phyloP scores from a whole-genome alignment of 2,113 vertebrate genomes.

The Burhinus bistriatus region DNA sequence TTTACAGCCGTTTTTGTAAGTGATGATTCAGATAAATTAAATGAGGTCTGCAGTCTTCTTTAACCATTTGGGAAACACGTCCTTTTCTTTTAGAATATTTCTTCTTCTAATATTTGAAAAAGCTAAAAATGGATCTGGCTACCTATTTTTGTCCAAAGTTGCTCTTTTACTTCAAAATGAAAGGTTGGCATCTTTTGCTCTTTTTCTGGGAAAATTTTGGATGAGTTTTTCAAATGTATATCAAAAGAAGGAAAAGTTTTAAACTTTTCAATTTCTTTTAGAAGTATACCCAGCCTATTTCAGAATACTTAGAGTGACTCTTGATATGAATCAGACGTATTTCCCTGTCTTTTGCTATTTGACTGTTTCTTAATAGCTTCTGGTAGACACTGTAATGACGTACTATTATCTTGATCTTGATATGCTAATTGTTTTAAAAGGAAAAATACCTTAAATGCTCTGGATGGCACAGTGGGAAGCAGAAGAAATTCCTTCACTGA shows the following conservation, averaged over 20 bases:
- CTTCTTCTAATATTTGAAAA: background rate
- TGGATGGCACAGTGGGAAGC: background rate
- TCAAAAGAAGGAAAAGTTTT: background rate
- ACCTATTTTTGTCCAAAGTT: background rate
- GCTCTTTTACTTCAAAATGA: background rate
- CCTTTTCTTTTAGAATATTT: background rate
- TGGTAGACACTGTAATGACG: background rate
- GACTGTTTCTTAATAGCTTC: background rate
- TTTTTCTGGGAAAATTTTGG: background rate
- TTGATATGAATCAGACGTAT: background rate
- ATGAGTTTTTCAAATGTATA: background rate
- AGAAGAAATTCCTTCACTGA: background rate
- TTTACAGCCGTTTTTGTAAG: background rate
- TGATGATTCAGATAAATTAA: background rate
- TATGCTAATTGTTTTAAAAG: background rate
- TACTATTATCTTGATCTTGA: background rate
- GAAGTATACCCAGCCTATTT: background rate
- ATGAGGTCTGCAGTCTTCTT: background rate
- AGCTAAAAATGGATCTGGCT: background rate
- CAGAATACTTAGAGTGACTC: background rate
- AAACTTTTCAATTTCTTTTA: background rate
- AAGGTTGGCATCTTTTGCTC: background rate
- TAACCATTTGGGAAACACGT: background rate
- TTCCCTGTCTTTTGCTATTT: background rate
- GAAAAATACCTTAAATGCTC: background rate